Percentiles rank a stretch among this genome's conserved stretches.
Conservation (phyloP, 2,888 invertebrate species). For the Dasypolia templi region DNA sequence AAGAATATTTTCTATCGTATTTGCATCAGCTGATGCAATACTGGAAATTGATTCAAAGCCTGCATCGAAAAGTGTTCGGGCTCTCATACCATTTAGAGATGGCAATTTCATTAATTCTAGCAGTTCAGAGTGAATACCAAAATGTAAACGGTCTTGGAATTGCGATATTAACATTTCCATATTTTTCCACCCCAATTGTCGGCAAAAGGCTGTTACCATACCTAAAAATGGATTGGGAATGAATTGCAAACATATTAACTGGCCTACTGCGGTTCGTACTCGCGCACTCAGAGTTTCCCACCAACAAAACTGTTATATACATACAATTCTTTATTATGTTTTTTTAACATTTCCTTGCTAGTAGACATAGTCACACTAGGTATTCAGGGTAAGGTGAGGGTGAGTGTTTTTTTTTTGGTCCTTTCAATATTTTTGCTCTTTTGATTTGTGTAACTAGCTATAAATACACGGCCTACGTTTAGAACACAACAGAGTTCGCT, state of each 20-base stretch:
- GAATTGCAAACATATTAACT: fast-evolving
- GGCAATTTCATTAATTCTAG: slow-evolving; percentile 97
- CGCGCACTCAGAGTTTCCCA: background rate
- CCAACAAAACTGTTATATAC: background rate
- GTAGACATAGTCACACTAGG: too few relatives aligned
- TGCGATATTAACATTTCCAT: slow-evolving; percentile 97
- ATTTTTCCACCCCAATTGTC: slow-evolving; percentile 97
- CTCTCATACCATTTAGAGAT: slow-evolving; percentile 95
- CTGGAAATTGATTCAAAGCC: slow-evolving; percentile 95
- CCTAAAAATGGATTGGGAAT: slow-evolving; percentile 88
- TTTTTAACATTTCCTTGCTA: too few relatives aligned
- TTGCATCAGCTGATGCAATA: slow-evolving; percentile 93
- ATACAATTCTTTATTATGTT: too few relatives aligned
- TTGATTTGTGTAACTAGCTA: background rate
- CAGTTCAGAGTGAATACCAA: slow-evolving; percentile 97
- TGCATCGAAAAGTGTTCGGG: slow-evolving; percentile 95
- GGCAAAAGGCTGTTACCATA: slow-evolving; percentile 99
- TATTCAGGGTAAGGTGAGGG: background rate
- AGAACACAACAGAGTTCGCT: background rate
- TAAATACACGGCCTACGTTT: background rate
- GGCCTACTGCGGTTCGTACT: background rate
- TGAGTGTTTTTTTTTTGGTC: background rate
- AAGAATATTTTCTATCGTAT: slow-evolving; percentile 94
- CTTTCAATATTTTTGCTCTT: background rate
- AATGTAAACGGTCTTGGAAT: slow-evolving; percentile 98